Conservation (phyloP, 1,140 invertebrate species). For the Wasmannia auropunctata region DNA sequence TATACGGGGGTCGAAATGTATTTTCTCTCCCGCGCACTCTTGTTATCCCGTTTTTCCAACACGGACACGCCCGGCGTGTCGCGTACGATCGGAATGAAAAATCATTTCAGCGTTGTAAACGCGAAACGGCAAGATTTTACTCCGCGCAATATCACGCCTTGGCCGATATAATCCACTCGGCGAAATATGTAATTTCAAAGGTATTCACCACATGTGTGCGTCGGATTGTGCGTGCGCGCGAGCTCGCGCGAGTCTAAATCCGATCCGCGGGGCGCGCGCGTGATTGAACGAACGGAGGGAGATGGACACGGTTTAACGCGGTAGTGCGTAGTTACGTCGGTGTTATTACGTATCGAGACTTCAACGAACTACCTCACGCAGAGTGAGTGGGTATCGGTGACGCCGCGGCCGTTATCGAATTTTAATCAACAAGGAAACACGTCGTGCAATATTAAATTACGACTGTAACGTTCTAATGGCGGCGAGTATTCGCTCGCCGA, state of each 20-base stretch:
- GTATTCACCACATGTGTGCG: neutral
- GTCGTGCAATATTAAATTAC: conserved; percentile 36
- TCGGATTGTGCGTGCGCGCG: neutral
- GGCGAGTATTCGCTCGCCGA: neutral
- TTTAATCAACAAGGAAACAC: conserved; percentile 43
- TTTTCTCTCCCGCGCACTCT: conserved; percentile 11
- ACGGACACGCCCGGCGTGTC: neutral
- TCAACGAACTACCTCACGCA: neutral
- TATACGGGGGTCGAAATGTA: conserved; percentile 25
- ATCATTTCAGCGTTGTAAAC: neutral
- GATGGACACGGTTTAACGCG: neutral
- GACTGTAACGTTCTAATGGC: neutral
- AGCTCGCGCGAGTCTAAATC: neutral
- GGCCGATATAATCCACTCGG: neutral
- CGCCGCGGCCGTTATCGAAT: conserved; percentile 39
- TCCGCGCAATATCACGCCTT: neutral
- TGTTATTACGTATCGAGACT: conserved; percentile 28
- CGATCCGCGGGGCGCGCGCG: neutral
- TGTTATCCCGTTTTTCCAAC: neutral
- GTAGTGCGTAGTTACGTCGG: neutral
- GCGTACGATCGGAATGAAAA: neutral
- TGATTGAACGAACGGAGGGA: conserved; percentile 10
- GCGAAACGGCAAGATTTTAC: neutral
- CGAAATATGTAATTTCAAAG: conserved; percentile 21
- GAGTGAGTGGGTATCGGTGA: conserved; percentile 33